phyloP scores from a whole-genome alignment of 2,113 vertebrate genomes.

The Proteles cristata region DNA sequence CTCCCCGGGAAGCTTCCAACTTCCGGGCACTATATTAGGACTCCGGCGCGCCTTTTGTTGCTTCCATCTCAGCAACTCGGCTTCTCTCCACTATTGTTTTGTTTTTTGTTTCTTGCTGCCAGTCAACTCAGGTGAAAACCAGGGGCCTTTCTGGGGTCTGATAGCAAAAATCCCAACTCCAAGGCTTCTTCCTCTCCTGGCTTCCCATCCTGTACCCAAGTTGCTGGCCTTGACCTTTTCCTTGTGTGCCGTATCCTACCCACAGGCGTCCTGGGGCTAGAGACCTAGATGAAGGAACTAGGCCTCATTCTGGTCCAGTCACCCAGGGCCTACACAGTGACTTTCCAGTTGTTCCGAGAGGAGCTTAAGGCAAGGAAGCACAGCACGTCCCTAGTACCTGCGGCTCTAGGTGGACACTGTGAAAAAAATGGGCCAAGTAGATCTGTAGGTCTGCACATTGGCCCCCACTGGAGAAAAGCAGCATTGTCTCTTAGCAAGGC shows the following conservation, averaged over 20 bases:
- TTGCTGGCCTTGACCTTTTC: background rate
- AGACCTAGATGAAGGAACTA: background rate
- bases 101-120: background rate
- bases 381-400: background rate
- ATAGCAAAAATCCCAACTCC: background rate
- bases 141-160: background rate
- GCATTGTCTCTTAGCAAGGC: accelerated
- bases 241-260: background rate
- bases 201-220: background rate
- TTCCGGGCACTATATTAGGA: background rate
- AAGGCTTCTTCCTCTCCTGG: background rate
- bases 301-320: background rate
- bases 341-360: background rate
- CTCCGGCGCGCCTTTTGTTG: background rate
- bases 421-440: background rate
- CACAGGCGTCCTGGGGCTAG: too few species aligned
- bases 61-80: background rate
- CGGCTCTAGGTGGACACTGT: background rate
- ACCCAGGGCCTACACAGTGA: background rate
- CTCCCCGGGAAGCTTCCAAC: background rate
- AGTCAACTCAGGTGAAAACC: background rate
- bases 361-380: background rate
- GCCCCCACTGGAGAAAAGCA: background rate
- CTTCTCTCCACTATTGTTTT: background rate
- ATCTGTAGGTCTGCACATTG: background rate